A percentile compares a stretch with the other conserved stretches of the same genome.
Conservation (phyloP, 2,888 invertebrate genomes). For the Acronicta leporina region DNA sequence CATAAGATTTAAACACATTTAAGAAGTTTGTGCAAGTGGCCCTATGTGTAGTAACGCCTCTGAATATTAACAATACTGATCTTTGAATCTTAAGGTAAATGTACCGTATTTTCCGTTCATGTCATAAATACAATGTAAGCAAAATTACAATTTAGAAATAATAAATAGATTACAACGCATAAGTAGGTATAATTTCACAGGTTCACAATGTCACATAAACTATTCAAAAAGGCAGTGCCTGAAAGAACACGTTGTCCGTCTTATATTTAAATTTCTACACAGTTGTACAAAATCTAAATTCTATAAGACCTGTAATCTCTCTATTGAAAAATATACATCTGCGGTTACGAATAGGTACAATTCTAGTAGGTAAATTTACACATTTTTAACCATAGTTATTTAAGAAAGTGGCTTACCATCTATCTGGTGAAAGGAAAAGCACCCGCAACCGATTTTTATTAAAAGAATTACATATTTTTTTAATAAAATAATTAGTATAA, state of each 20-base stretch:
- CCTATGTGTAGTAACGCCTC: too few species aligned
- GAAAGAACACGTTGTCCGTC: conserved; percentile 47
- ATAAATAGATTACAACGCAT: too few species aligned
- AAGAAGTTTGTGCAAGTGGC: too few species aligned
- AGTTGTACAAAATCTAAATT: conserved; percentile 56
- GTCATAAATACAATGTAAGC: conserved; percentile 26
- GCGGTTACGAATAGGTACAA: conserved; percentile 19
- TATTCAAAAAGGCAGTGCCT: conserved; percentile 52
- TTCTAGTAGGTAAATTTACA: conserved; percentile 30
- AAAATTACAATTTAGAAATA: too few species aligned
- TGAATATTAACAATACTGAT: background rate
- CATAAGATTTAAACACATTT: too few species aligned
- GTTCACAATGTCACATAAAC: conserved; percentile 11
- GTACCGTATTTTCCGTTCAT: background rate
- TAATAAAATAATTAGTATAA: too few species aligned
- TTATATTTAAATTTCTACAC: conserved; percentile 42
- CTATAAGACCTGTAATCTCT: conserved; percentile 54
- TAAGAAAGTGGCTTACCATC: background rate
- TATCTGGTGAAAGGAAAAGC: too few species aligned
- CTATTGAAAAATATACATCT: conserved; percentile 61
- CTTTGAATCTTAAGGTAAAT: background rate
- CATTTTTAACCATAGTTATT: conserved; percentile 14
- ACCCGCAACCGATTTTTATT: too few species aligned
- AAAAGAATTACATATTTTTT: too few species aligned
- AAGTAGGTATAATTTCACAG: too few species aligned